A percentile compares a stretch with the other conserved stretches of the same genome.
Evolutionary conservation across 2,113 vertebrate species (phyloP).

Genomic region (Hymenochirus boettgeri): DNA sequence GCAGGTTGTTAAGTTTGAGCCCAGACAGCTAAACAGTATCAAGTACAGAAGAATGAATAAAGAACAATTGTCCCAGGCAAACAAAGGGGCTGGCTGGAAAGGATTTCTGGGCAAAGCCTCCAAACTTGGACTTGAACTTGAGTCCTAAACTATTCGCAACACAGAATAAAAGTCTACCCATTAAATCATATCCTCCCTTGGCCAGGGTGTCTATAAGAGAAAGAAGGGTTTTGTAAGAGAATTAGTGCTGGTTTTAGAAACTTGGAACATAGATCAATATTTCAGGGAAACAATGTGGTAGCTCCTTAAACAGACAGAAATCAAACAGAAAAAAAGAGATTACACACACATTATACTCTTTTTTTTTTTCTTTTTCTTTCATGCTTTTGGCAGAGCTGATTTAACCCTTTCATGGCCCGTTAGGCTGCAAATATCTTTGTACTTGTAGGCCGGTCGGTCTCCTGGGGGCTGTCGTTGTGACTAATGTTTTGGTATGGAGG

Average conservation of each 20-base stretch:
- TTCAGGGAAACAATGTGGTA: not conserved
- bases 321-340: too few relatives aligned
- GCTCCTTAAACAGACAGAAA: too few relatives aligned
- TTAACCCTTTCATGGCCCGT: conserved; percentile 26
- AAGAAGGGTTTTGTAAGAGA: not conserved
- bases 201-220: conserved; percentile 32
- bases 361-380: too few relatives aligned
- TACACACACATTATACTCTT: not conserved
- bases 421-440: conserved; percentile 15
- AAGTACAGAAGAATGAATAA: conserved; percentile 58
- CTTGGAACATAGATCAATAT: conserved; percentile 3
- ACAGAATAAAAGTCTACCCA: conserved; percentile 23
- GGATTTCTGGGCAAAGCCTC: conserved; percentile 55
- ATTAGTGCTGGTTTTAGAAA: conserved; percentile 12
- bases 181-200: conserved; percentile 35
- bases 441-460: conserved; percentile 25
- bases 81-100: conserved; percentile 65
- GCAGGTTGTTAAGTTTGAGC: conserved; percentile 57
- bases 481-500: conserved; percentile 40
- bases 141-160: conserved; percentile 54
- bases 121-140: conserved; percentile 72
- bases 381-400: not conserved
- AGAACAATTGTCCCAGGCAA: conserved; percentile 62
- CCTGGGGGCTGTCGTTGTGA: conserved; percentile 40
- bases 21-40: conserved; percentile 60